phyloP scores from a whole-genome alignment of 2,113 vertebrate species.

The Bos taurus region ARS-UCD2.0 NC_037348.1:2648501-2649000 shows the following conservation, averaged over 20 bases:
- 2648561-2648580: slow-evolving; percentile 23
- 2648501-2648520: slow-evolving; percentile 18
- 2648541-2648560: slow-evolving; percentile 37
- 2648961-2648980: neutral
- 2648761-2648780: neutral
- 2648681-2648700: neutral
- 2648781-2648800: neutral
- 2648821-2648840: neutral
- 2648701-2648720: neutral
- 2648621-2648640: neutral
- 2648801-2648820: neutral
- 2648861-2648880: neutral
- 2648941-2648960: neutral
- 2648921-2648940: neutral
- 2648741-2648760: neutral
- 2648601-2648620: neutral
- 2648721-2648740: neutral
- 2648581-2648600: neutral
- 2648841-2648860: neutral
- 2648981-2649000: neutral
- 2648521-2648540: slow-evolving; percentile 17
- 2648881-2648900: neutral
- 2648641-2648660: neutral
- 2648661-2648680: neutral
- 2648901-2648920: neutral